phyloP scores from a whole-genome alignment of 92 coral and sea anemone genomes.

The Chrysogorgia sp. region DNA sequence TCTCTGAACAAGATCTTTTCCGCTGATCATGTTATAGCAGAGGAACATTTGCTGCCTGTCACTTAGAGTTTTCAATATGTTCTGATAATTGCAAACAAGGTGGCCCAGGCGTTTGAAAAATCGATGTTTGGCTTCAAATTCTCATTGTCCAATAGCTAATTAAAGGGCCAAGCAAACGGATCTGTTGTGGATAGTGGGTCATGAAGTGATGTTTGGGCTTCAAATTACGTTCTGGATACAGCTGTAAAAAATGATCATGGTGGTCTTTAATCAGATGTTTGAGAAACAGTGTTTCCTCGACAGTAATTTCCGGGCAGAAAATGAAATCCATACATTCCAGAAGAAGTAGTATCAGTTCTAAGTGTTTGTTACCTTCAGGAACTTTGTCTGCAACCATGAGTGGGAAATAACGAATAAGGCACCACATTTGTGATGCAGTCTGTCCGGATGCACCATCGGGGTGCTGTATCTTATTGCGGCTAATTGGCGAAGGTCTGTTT shows the following conservation, averaged over 20 bases:
- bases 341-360: neutral
- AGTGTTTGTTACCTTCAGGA: conserved; percentile 27
- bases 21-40: neutral
- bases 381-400: conserved; percentile 19
- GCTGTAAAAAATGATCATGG: conserved; percentile 16
- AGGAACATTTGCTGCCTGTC: neutral
- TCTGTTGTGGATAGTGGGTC: conserved; percentile 28
- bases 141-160: no score
- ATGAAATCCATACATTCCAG: conserved; percentile 26
- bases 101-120: neutral
- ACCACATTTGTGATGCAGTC: conserved; percentile 35
- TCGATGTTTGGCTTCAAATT: no score
- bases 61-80: neutral
- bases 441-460: conserved; percentile 25
- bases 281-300: conserved; percentile 2
- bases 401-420: conserved; percentile 8
- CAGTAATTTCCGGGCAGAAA: neutral
- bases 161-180: no score
- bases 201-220: conserved; percentile 30
- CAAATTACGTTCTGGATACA: no score
- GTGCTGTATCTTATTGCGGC: neutral
- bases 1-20: neutral
- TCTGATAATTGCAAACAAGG: neutral
- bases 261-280: conserved; percentile 23
- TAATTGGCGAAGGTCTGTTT: conserved; percentile 9